Evolutionary conservation across 2,888 invertebrate species (phyloP), one percentile per base, ranked within the genome.

Genomic region (Lasioglossum oenotherae): DNA sequence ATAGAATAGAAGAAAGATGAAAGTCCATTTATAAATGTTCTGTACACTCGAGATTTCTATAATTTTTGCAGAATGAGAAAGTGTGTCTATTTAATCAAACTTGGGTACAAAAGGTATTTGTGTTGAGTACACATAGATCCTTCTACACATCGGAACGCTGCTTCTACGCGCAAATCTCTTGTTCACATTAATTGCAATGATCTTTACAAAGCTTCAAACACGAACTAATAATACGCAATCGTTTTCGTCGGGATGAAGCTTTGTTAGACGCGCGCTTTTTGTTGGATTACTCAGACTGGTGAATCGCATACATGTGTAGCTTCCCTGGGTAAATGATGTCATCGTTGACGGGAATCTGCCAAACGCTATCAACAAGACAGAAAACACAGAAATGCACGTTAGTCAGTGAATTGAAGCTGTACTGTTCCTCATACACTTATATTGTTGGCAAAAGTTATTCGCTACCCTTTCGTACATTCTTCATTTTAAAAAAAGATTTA

Each of bases 261-360:
- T 93, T 90, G 90, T 87, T 82, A 88, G 86, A 91, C 89, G 90
- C 93, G 93, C 92, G 92, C 91, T 92, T 85, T 89, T 85, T 92
- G 89, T 88, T 91, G 92, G 90, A 88, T 94, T 94, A 95, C 93
- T 94, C 92, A 92, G 89, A 92, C 91, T 92, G 92, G 89, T 93
- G 92, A 93, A 91, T 93, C 96, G 96, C 97, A 96, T 97, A 98
- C 98, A 98, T 95, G 98, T 98, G 94, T 98, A 98, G 95, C 97
- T 98, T 95, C 98, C 98, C 95, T 98, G 98, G 90, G 98, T 98
- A 95, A 97, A 98, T 82, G 97, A 96, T 89, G 97, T 96, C 95
- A 98, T 97, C 95, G 97, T 98, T 86, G 97, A 95, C 79, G 98
- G 98, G 95, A 98, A 98, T 95, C 98, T 97, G 90, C 98, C 98